A percentile compares a stretch with the other conserved stretches of the same genome.
phyloP scores from a whole-genome alignment of 1,140 invertebrate species.

The Trichogramma pretiosum region DNA sequence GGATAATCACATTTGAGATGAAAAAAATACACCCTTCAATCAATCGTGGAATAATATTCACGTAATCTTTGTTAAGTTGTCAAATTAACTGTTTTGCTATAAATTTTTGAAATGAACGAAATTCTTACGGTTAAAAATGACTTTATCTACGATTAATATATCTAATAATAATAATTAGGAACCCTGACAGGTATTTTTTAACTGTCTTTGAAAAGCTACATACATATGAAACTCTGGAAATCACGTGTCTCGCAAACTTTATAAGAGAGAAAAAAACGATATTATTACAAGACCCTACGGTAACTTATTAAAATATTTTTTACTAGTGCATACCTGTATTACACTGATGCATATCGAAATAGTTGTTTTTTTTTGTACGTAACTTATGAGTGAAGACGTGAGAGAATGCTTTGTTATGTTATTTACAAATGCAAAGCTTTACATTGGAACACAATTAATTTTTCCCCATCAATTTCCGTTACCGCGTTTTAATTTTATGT shows the following conservation, averaged over 20 bases:
- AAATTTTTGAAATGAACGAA: slow-evolving; percentile 9
- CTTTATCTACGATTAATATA: slow-evolving; percentile 8
- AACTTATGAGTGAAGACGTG: slow-evolving; percentile 12
- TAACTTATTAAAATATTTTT: slow-evolving; percentile 9
- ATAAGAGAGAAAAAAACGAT: slow-evolving; percentile 2
- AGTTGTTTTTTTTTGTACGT: slow-evolving; percentile 6
- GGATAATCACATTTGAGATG: slow-evolving; percentile 3
- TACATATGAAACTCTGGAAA: slow-evolving; percentile 15
- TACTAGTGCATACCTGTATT: slow-evolving; percentile 9
- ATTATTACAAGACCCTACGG: slow-evolving; percentile 12
- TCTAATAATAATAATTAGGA: slow-evolving; percentile 16
- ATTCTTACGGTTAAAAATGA: neutral
- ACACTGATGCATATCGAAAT: slow-evolving; percentile 4
- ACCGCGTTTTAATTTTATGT: too few relatives aligned
- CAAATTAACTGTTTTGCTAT: neutral
- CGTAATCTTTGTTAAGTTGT: too few relatives aligned
- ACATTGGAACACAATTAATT: slow-evolving; percentile 16
- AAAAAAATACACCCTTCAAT: neutral
- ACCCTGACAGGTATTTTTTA: slow-evolving; percentile 11
- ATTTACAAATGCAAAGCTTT: slow-evolving; percentile 34
- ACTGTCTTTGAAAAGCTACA: slow-evolving; percentile 12
- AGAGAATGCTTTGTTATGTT: slow-evolving; percentile 26
- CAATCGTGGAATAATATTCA: too few relatives aligned
- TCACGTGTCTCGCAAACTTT: slow-evolving; percentile 1
- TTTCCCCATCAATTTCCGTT: too few relatives aligned